Evolutionary conservation across 64 coral and sea anemone genomes (phyloP), one percentile per base, ranked within the genome.

Genomic region (Cladopsammia gracilis): DNA sequence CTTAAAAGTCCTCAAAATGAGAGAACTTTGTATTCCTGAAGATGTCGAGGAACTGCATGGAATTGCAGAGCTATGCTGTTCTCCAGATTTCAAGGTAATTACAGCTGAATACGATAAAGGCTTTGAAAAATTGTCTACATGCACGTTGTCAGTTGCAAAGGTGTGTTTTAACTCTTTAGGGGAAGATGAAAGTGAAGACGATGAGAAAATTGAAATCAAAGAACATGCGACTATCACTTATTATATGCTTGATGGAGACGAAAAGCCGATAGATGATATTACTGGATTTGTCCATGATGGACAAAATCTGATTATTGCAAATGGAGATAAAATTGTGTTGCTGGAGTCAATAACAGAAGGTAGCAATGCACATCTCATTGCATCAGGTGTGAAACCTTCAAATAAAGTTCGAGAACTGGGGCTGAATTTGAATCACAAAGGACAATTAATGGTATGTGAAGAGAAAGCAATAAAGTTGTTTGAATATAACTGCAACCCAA

Each of bases 381-480:
- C 72, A 62, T 96, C 90, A 70, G 78, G 51, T 54, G 51, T 67
- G 10, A 73, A 68, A 75, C 89, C 83, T 51, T 16, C 5, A 18
- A 85, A 1, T 22, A 82, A 75, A 12, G 11, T 54, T 54, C 52
- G 11, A 6, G 52, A 54, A 54, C 6, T 54, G 6, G 52, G 52
- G 11, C 74, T 84, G n/a, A 71, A 71, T 45, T 58, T 97, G 2
- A 97, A 83, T 60, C 3, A 34, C 25, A 53, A 90, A 91, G 81
- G 78, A 15, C 95, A 97, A 9, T 72, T 97, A 4, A 87, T 97
- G 87, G 88, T 94, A 19, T 97, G 81, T 73, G 87, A 96, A 58
- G 66, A 70, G 7, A 77, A 14, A 0, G 25, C 75, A 58, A 79
- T 94, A n/a, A 97, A 95, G 72, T 34, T 95, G 23, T 95, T 69